Evolutionary conservation across 1,140 invertebrate genomes (phyloP), one percentile per base, ranked within the genome.

Genomic region (Cydia pomonella): DNA sequence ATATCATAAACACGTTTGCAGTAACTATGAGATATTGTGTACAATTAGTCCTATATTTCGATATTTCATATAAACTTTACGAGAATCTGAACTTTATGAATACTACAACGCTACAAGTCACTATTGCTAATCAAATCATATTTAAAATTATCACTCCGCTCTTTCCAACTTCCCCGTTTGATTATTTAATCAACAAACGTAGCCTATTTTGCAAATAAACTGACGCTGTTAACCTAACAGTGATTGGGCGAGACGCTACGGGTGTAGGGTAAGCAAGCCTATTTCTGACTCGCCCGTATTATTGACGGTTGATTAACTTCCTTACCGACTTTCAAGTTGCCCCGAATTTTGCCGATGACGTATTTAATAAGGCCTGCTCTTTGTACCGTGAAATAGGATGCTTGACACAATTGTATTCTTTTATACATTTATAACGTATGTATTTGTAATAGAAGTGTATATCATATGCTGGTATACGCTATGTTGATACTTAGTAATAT

Each of bases 231-330:
- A 59, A 21, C 53, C 21, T 59, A 59, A n/a, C 18, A 59, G 53
- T 59, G 21, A 23, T 53, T 59, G 53, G 9, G 21, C 9, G 2
- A 59, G 53, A 59, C 9, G 53, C 53, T 23, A 18, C 13, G 27
- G 27, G 27, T 29, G 63, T 38, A 69, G 64, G 64, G 64, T 69
- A 69, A 69, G 64, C 64, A 29, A 38, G 27, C 64, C 64, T 69
- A 69, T 69, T 69, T 69, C 64, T 69, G 64, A 69, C 64, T 69
- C 29, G 27, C 64, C 64, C 64, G 27, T 27, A 69, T 69, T 69
- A 69, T 69, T 69, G 64, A 69, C 64, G 64, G 64, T 33, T 69
- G 64, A 69, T 69, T 69, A 69, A 41, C 27, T 69, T 69, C 64
- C 64, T 69, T 69, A 18, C 27, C 64, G 27, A 69, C 64, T 69